These are phyloP conservation scores for Desmodus rotundus DNA, from an alignment of 2,113 vertebrate genomes.

Conservation along the genomic window DNA sequence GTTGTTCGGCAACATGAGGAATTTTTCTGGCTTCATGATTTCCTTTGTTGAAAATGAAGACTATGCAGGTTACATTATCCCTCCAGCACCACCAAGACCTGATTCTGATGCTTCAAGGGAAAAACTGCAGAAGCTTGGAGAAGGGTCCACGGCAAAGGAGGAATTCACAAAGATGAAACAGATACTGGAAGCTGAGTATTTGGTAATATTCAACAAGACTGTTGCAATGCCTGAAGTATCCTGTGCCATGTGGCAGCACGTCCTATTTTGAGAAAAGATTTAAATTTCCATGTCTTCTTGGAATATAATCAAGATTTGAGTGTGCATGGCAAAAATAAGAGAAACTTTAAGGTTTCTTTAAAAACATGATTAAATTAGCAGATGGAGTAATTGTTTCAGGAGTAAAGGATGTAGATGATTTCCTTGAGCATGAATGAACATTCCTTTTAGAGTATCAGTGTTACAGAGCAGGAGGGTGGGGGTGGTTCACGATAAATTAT, in stretches of 20 bases:
- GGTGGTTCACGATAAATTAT: too few relatives aligned
- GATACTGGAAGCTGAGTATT: conserved; percentile 89
- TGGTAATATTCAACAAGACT: neutral
- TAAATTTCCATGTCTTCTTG: neutral
- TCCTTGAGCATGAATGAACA: conserved; percentile 98
- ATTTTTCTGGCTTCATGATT: conserved; percentile 98
- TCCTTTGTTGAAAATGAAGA: conserved; percentile 98
- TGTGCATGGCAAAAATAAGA: conserved; percentile 98
- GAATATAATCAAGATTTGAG: conserved; percentile 81
- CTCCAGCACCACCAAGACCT: conserved; percentile 95
- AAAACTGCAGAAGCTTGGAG: conserved; percentile 97
- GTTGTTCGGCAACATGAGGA: conserved; percentile 98
- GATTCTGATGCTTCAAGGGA: conserved; percentile 98
- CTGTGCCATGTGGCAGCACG: neutral
- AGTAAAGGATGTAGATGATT: conserved; percentile 99
- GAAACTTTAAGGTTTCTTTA: conserved; percentile 98
- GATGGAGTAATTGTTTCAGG: conserved; percentile 97
- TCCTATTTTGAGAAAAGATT: neutral
- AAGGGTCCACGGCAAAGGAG: conserved; percentile 99
- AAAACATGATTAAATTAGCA: conserved; percentile 98
- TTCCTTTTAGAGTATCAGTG: conserved; percentile 98
- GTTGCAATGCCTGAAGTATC: neutral
- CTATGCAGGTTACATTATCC: conserved; percentile 97
- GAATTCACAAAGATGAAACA: conserved; percentile 99
- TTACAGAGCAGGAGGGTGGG: too few relatives aligned